These are phyloP conservation scores for Chrysolina americana DNA, from an alignment of 2,888 invertebrate species.

Conservation along the genomic window DNA sequence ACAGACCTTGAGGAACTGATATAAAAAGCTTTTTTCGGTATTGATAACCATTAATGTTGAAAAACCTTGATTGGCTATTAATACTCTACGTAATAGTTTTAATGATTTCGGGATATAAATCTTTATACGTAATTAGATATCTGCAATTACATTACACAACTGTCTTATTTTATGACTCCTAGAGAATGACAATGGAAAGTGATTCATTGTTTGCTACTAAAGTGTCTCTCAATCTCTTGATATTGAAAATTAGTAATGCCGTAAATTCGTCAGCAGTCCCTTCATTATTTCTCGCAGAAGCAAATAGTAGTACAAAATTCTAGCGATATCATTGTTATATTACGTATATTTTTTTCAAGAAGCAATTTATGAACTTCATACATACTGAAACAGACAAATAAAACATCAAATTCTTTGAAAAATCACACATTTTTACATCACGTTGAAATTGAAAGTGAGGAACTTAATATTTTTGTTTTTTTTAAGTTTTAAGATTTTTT, in stretches of 20 bases:
- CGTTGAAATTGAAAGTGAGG: no score
- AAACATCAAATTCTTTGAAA: no score
- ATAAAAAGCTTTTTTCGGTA: neutral
- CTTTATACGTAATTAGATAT: neutral
- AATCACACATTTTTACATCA: no score
- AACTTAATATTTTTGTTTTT: no score
- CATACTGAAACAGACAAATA: no score
- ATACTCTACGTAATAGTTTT: neutral
- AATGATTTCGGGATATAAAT: conserved; percentile 1
- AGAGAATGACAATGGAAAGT: neutral
- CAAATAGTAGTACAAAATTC: no score
- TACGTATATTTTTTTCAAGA: no score
- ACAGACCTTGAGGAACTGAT: neutral
- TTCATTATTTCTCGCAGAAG: neutral
- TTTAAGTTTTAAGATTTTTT: no score
- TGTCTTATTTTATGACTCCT: neutral
- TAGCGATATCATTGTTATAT: no score
- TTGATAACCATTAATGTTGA: neutral
- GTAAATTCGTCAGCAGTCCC: neutral
- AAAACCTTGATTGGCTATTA: neutral
- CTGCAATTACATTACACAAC: neutral
- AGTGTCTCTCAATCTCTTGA: neutral
- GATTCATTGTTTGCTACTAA: neutral
- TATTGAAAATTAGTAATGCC: neutral
- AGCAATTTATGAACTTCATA: no score